Evolutionary conservation across 2,113 vertebrate species (phyloP).

Genomic region (Pedetes capensis): DNA sequence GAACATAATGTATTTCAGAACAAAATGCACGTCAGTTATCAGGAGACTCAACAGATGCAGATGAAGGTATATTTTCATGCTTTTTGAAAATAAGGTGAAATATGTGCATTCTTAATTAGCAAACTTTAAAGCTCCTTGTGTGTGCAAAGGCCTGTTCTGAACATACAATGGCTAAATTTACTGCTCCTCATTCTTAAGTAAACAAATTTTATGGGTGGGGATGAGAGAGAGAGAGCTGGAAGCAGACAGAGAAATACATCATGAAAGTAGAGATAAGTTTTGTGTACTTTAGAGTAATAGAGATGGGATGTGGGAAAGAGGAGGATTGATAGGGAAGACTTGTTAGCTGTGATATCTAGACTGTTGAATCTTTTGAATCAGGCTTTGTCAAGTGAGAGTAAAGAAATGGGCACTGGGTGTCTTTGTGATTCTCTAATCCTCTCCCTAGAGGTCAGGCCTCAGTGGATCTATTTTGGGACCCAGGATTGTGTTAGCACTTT

Average conservation of each 20-base stretch:
- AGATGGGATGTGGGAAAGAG: neutral
- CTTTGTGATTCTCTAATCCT: neutral
- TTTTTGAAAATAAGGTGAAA: neutral
- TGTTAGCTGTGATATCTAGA: neutral
- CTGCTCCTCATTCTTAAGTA: neutral
- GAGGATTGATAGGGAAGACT: neutral
- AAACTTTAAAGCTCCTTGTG: neutral
- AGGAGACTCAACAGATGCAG: slow-evolving; percentile 93
- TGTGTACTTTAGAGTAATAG: neutral
- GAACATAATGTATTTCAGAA: slow-evolving; percentile 92
- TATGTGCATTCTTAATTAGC: slow-evolving; percentile 7
- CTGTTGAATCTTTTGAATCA: slow-evolving; percentile 25
- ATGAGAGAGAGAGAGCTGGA: neutral
- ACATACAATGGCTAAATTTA: neutral
- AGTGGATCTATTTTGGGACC: neutral
- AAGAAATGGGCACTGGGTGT: neutral
- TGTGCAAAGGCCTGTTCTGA: neutral
- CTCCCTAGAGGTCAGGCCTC: neutral
- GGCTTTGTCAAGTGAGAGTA: neutral
- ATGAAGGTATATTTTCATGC: slow-evolving; percentile 88
- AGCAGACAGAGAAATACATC: neutral
- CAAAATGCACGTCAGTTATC: slow-evolving; percentile 93
- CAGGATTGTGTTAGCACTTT: neutral
- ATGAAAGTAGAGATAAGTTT: neutral
- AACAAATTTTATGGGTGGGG: neutral